Base-by-base conservation (phyloP, 2,113 vertebrate species). In the Leuciscus idus region DNA sequence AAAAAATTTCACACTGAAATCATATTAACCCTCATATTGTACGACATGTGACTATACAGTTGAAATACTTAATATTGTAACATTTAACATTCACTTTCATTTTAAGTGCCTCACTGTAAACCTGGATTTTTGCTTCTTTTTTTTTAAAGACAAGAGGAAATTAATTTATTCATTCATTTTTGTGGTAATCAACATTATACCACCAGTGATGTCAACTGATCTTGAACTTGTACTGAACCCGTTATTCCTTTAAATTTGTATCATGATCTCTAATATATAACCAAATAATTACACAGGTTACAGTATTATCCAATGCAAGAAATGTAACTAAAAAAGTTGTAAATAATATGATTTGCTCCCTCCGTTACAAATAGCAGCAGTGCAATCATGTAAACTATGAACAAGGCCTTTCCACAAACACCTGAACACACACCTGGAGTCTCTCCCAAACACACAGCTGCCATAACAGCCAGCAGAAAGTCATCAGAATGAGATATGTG, bases 311-410 rank as follows among this genome's bases (percentile, higher is more conserved):
- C 64, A 55, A 70, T 4, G 46, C 28, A 83, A 83, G 43, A 52
- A 82, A 70, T n/a, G 19, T 33, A 80, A 46, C 33, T 64, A 64
- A 64, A 64, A 48, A 80, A 43, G 57, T 19, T 81, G 59, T 28
- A 64, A 48, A 81, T 81, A 78, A 88, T 78, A 43, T 84, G 36
- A 90, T 82, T 68, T 85, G 81, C 70, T 88, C 61, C 68, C 84
- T 85, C 79, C 50, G 66, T 52, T 57, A 73, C 48, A 30, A 73
- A 84, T 59, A 90, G 84, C 84, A 88, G 87, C 85, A 86, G 68
- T 73, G 81, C 26, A 36, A 75, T 82, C 68, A 75, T 73, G 85
- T 82, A 75, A 82, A 82, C 78, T 82, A 81, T 19, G 26, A 48
- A 62, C 77, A 75, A 64, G 81, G 13, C 77, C 28, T n/a, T 48